Evolutionary conservation across 2,113 vertebrate species (phyloP).

Genomic region (Megaptera novaeangliae): DNA sequence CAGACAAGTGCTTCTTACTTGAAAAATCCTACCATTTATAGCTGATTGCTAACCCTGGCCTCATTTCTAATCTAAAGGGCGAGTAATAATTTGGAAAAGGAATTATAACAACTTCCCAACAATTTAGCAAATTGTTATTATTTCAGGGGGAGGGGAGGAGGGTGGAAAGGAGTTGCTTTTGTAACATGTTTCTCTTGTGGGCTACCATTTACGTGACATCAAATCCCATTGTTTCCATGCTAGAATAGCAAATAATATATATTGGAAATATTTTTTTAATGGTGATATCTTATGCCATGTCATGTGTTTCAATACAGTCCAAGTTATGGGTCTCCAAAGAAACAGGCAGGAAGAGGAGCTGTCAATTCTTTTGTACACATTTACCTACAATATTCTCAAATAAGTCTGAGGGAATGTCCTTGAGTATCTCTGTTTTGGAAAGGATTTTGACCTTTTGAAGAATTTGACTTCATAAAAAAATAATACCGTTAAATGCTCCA

Average conservation of each 20-base stretch:
- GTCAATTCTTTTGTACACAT: neutral
- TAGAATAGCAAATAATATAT: slow-evolving; percentile 7
- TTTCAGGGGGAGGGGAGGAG: slow-evolving; percentile 82
- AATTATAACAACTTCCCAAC: slow-evolving; percentile 95
- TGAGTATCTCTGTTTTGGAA: neutral
- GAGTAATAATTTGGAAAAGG: slow-evolving; percentile 93
- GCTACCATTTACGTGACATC: slow-evolving; percentile 64
- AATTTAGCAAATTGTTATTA: slow-evolving; percentile 95
- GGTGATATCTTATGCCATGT: neutral
- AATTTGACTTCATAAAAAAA: neutral
- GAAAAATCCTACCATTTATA: slow-evolving; percentile 95
- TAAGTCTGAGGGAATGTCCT: neutral
- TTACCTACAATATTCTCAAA: neutral
- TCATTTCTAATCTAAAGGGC: slow-evolving; percentile 91
- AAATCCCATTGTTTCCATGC: slow-evolving; percentile 45
- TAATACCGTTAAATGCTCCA: neutral
- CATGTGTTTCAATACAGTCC: neutral
- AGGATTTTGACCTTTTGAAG: neutral
- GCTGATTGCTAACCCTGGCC: slow-evolving; percentile 96
- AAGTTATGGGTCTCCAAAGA: neutral
- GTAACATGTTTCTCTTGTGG: slow-evolving; percentile 71
- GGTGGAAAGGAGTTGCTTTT: slow-evolving; percentile 75
- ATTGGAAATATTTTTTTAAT: neutral
- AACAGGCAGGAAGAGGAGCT: neutral
- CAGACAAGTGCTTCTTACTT: slow-evolving; percentile 94